Evolutionary conservation across 2,113 vertebrate species (phyloP).

Genomic region (Cavia aperea): DNA sequence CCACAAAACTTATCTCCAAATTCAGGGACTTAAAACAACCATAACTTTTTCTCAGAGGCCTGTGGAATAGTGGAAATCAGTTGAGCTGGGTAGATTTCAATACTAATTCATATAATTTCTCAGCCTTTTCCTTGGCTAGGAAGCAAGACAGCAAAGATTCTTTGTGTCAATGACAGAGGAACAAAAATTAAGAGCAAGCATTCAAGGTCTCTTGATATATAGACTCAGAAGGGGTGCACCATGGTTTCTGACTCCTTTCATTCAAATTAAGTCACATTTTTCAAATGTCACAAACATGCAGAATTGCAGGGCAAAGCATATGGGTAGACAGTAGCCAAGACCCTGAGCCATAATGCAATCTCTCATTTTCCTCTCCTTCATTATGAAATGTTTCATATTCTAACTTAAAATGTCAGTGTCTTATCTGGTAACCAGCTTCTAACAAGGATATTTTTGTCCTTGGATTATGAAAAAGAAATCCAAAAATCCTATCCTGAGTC

Average conservation of each 20-base stretch:
- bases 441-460: conserved; percentile 48
- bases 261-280: background rate
- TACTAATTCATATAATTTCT: background rate
- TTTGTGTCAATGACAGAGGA: background rate
- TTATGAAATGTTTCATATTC: conserved; percentile 23
- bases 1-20: background rate
- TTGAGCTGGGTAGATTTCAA: background rate
- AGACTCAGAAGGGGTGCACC: no score
- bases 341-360: background rate
- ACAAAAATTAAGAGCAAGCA: background rate
- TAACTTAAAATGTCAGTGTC: conserved; percentile 36
- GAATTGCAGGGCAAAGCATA: background rate
- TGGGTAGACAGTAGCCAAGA: no score
- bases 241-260: background rate
- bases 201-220: background rate
- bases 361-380: conserved; percentile 38
- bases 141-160: background rate
- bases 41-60: background rate
- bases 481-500: conserved; percentile 6
- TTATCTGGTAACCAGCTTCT: background rate
- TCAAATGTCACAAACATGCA: background rate
- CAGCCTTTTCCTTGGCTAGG: background rate
- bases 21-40: background rate
- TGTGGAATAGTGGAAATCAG: background rate
- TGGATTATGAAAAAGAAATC: conserved; percentile 47